Conservation (phyloP, 2,113 vertebrate species). For the Melozone crissalis region DNA sequence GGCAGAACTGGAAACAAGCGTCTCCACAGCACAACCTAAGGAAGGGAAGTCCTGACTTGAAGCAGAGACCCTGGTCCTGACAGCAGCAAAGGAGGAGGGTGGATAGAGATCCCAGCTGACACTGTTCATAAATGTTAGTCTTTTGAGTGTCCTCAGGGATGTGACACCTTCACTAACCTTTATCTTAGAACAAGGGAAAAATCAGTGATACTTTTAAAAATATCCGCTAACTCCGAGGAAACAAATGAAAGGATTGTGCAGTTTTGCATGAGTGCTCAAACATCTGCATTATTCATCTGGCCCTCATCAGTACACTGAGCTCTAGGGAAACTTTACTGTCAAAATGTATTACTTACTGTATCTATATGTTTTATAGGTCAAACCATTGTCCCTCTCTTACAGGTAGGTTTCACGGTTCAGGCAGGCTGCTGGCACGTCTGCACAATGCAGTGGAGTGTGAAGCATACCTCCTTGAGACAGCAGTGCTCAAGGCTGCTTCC, state of each 20-base stretch:
- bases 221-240: not conserved
- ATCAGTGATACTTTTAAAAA: not conserved
- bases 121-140: not conserved
- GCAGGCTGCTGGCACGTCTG: not conserved
- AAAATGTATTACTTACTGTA: not conserved
- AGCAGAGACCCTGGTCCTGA: not conserved
- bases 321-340: slow-evolving; percentile 10
- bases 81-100: not conserved
- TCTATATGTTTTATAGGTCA: not conserved
- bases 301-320: not conserved
- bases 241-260: not conserved
- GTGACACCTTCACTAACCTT: not conserved
- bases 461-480: not conserved
- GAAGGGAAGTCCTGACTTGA: not conserved
- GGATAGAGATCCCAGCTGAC: not conserved
- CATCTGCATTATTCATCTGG: slow-evolving; percentile 1
- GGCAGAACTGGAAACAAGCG: not conserved
- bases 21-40: too few species aligned
- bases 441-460: not conserved
- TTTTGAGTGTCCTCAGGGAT: not conserved
- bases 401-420: slow-evolving; percentile 1
- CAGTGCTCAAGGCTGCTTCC: not conserved
- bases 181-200: not conserved
- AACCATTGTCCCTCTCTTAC: not conserved
- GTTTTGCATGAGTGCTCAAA: not conserved